Base-by-base conservation (phyloP, 2,113 vertebrate genomes). In the Tetrao urogallus region DNA sequence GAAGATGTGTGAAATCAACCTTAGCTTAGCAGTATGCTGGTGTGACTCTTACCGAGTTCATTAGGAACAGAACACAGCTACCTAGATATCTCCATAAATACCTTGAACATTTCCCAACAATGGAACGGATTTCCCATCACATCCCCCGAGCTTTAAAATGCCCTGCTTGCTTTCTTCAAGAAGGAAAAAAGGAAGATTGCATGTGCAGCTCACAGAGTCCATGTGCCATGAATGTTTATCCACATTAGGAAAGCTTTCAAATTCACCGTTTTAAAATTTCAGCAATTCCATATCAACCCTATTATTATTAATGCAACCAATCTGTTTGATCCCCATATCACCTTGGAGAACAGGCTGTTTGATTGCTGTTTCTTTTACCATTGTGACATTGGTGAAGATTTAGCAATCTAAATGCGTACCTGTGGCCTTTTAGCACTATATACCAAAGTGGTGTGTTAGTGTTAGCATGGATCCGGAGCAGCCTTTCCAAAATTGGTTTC, bases 271-370 rank as follows among this genome's bases (percentile, higher is more conserved):
- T 89, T 38, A 58, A 93, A 65, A 75, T 91, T 75, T 91, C 36
- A 27, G 34, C 82, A 92, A 92, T 87, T 76, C 57, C n/a, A 80
- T 15, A 4, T 40, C 58, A 93, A 87, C 66, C 57, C 45, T n/a
- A 73, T 93, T 91, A 73, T 92, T 91, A 90, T 72, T 88, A 88
- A 92, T 90, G 52, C 56, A 47, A 48, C 66, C 79, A 47, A 57
- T 32, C 78, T 89, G 30, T n/a, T 73, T 94, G 65, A 27, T 85
- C 86, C 43, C 42, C 11, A 16, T 30, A 32, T 48, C 27, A 10
- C 50, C 43, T 52, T 27, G 7, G 74, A 58, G 91, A 95, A 45
- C 32, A 16, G 40, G 13, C 30, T 86, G 34, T 1, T 90, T 88
- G 70, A 72, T 38, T 52, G 34, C 50, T 85, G 38, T 52, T 92